A percentile compares a stretch with the other conserved stretches of the same genome.
These are phyloP conservation scores for Xenopus tropicalis DNA, from an alignment of 2,113 vertebrate species.

Conservation along the genomic window DNA sequence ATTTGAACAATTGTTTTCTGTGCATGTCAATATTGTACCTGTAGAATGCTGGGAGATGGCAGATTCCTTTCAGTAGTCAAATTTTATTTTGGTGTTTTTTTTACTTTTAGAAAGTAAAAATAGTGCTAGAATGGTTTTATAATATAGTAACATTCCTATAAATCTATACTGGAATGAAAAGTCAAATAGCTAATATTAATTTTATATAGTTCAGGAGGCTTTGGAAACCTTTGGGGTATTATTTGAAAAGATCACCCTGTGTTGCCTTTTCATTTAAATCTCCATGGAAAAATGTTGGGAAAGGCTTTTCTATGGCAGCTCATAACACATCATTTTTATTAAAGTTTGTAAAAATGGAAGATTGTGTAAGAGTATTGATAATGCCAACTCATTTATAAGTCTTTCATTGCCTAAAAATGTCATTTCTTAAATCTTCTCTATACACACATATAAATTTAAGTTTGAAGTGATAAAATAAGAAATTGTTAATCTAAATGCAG, in stretches of 20 bases:
- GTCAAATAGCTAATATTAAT: conserved; percentile 47
- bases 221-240: conserved; percentile 49
- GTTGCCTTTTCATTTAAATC: conserved; percentile 46
- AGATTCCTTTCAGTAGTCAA: too few species aligned
- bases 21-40: too few species aligned
- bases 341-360: conserved; percentile 36
- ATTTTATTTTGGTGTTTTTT: too few species aligned
- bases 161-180: conserved; percentile 41
- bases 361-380: conserved; percentile 43
- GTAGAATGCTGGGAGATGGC: too few species aligned
- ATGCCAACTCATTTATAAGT: conserved; percentile 38
- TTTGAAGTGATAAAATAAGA: conserved; percentile 45
- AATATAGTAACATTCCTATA: conserved; percentile 9
- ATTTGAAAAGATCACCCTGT: conserved; percentile 55
- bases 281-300: conserved; percentile 47
- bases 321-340: conserved; percentile 35
- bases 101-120: neutral
- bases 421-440: conserved; percentile 29
- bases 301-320: conserved; percentile 44
- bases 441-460: conserved; percentile 40
- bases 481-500: conserved; percentile 36
- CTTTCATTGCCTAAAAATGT: conserved; percentile 37
- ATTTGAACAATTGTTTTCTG: too few species aligned
- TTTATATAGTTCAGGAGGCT: conserved; percentile 46
- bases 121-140: conserved; percentile 19